Base-by-base conservation (phyloP, 2,888 invertebrate genomes). In the Muscina levida region DNA sequence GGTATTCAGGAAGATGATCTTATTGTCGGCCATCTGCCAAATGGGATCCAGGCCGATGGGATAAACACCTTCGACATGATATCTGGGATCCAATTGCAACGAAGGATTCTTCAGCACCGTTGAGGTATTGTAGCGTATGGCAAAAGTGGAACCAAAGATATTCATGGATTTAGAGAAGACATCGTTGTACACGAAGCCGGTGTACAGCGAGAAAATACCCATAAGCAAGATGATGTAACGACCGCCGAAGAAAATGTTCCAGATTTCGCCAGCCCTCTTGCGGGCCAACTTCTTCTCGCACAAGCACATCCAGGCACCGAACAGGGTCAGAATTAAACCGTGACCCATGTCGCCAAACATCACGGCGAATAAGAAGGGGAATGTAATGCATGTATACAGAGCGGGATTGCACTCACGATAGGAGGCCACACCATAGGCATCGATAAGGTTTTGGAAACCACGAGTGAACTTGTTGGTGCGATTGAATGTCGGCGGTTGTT, bases 341-440 rank as follows among this genome's bases (percentile, higher is more conserved):
- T 98, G 98, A 19, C 98, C 98, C 88, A 95, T 92, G 91, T 98
- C 98, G 65, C 98, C 98, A 91, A 98, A 98, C 98, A 98, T 98
- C 86, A 98, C 94, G 68, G 96, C 97, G 92, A 98, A 98, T 59
- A 98, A 91, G 93, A 98, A 98, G 48, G 98, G 98, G 92, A 98
- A 98, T 10, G 97, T 97, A 84, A 98, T 95, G 87, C 96, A 94
- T 65, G 96, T 95, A 91, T 95, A 97, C 17, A 95, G 92, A 26
- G 96, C 97, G 87, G 97, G 97, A 91, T 97, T 98, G 85, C 95
- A 95, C 91, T 98, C 98, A 83, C 97, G 93, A 91, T 98, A 98
- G 62, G 95, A 95, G 75, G 97, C 97, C n/a, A 98, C 94, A 73
- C 98, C 98, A 88, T 98, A 98, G 0, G 98, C 93, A 91, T 98